A percentile compares a stretch with the other conserved stretches of the same genome.
Evolutionary conservation across 1,140 invertebrate species (phyloP).

Genomic region (Wasmannia auropunctata): DNA sequence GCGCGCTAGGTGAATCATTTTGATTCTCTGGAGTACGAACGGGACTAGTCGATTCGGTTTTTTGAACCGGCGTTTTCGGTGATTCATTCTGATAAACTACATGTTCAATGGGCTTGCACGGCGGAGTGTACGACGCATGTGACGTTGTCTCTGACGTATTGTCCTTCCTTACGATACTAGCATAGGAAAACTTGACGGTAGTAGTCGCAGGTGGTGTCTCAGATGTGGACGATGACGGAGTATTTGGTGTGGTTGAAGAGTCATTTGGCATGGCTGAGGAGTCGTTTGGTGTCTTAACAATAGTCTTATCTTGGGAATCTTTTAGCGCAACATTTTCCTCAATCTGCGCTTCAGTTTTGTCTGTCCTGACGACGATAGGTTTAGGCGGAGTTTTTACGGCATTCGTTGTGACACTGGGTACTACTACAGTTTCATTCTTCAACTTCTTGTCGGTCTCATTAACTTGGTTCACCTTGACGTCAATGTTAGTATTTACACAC

Average conservation of each 20-base stretch:
- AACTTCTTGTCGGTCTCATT: conserved; percentile 72
- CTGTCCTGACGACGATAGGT: conserved; percentile 19
- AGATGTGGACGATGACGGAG: conserved; percentile 17
- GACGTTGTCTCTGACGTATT: conserved; percentile 37
- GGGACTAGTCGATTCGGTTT: conserved; percentile 48
- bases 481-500: conserved; percentile 76
- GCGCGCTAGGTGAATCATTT: conserved; percentile 25
- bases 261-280: conserved; percentile 3
- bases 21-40: conserved; percentile 21
- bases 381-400: conserved; percentile 64
- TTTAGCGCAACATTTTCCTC: conserved; percentile 44
- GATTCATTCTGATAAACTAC: conserved; percentile 34
- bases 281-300: conserved; percentile 31
- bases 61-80: conserved; percentile 45
- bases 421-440: conserved; percentile 68
- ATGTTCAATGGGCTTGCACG: conserved; percentile 23
- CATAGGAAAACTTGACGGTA: conserved; percentile 58
- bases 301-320: conserved; percentile 30
- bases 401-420: conserved; percentile 63
- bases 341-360: conserved; percentile 56
- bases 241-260: neutral
- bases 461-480: conserved; percentile 78
- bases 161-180: conserved; percentile 70
- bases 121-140: conserved; percentile 24
- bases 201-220: conserved; percentile 22